These are phyloP conservation scores for Pygoscelis antarcticus DNA, from an alignment of 2,113 vertebrate genomes.

Conservation along the genomic window DNA sequence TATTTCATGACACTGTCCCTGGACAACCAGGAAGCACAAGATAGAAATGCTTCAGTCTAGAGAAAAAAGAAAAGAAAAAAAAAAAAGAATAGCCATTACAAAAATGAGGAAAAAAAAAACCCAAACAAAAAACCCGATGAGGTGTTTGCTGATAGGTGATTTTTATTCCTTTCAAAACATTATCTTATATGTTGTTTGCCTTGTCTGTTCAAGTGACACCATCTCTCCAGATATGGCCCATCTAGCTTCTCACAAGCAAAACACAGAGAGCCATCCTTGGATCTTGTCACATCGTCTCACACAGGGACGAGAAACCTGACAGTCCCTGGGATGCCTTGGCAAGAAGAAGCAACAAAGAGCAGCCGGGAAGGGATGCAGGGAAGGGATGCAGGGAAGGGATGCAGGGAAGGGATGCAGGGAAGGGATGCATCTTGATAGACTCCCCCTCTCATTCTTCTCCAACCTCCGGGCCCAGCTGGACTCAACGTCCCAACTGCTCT, in stretches of 20 bases:
- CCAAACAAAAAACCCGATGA: background rate
- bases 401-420: too few species aligned
- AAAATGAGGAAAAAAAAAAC: background rate
- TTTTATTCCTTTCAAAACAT: background rate
- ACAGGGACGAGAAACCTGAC: constrained; percentile 3
- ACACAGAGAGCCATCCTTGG: background rate
- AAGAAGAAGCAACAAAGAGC: constrained; percentile 17
- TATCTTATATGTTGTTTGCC: background rate
- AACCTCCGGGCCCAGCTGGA: constrained; percentile 26
- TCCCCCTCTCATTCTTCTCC: background rate
- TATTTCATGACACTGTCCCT: background rate
- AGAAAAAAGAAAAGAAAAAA: too few species aligned
- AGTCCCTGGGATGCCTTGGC: constrained; percentile 16
- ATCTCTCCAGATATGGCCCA: background rate
- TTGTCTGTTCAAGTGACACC: background rate
- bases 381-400: background rate
- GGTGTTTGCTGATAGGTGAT: background rate
- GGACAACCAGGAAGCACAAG: background rate
- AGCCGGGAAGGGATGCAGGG: constrained; percentile 24
- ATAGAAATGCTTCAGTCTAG: background rate
- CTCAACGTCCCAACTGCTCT: background rate
- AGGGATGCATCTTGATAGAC: too few species aligned
- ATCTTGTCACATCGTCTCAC: background rate
- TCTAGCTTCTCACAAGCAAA: background rate
- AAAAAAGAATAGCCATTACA: background rate